phyloP scores from a whole-genome alignment of 2,797 vertebrate species.

The Crax fasciolata region DNA sequence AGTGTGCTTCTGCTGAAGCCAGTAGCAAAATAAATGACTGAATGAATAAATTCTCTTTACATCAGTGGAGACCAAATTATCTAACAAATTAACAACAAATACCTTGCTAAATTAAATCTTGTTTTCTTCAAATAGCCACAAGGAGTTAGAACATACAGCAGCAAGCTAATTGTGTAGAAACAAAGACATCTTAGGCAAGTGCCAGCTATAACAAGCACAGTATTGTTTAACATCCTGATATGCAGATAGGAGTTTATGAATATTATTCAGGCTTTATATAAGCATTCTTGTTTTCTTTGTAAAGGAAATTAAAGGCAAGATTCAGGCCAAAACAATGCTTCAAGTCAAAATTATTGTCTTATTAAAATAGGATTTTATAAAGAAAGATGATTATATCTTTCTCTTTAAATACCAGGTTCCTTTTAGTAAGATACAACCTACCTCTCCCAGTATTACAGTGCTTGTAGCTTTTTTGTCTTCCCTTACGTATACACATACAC shows the following conservation, averaged over 20 bases:
- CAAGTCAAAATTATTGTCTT: not conserved
- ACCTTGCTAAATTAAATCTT: constrained; percentile 57
- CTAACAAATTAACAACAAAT: constrained; percentile 40
- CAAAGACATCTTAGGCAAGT: constrained; percentile 31
- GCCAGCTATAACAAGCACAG: not conserved
- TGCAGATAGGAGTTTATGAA: constrained; percentile 11
- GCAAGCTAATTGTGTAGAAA: constrained; percentile 19
- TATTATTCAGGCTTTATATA: not conserved
- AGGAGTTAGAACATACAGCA: constrained; percentile 32
- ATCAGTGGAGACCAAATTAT: constrained; percentile 18
- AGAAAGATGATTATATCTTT: not conserved
- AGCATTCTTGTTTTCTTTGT: constrained; percentile 2
- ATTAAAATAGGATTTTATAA: constrained; percentile 3
- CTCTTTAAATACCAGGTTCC: not conserved
- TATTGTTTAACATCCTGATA: constrained; percentile 46
- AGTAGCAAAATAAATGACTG: constrained; percentile 7
- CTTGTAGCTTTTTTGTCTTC: not conserved
- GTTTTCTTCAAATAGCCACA: constrained; percentile 49
- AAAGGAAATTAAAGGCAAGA: constrained; percentile 28
- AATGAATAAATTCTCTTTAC: constrained; percentile 7
- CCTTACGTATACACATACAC: not conserved
- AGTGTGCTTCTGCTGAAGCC: constrained; percentile 3
- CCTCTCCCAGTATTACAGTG: not conserved
- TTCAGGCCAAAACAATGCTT: not conserved
- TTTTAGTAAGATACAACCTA: not conserved